phyloP scores from a whole-genome alignment of 2,113 vertebrate species.

The Chamaea fasciata region DNA sequence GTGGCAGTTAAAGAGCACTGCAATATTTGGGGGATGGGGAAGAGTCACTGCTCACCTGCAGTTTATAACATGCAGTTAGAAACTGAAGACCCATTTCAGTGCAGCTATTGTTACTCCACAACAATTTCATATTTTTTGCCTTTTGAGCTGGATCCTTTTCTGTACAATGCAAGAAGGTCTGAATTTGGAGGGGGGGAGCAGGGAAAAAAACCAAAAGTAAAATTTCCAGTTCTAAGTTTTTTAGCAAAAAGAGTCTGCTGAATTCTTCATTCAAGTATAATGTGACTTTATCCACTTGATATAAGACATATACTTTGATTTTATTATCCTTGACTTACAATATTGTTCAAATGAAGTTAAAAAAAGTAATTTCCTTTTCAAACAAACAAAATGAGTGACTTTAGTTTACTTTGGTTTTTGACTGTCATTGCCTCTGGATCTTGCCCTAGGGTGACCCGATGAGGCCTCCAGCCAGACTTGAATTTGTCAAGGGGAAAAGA shows the following conservation, averaged over 20 bases:
- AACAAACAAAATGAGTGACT: neutral
- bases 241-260: neutral
- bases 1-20: neutral
- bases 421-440: neutral
- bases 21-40: neutral
- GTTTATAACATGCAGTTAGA: neutral
- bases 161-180: neutral
- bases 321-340: neutral
- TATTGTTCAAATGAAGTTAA: neutral
- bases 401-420: neutral
- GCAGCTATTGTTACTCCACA: neutral
- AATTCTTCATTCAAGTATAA: neutral
- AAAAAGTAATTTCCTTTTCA: neutral
- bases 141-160: neutral
- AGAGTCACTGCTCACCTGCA: neutral
- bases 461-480: neutral
- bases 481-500: neutral
- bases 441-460: neutral
- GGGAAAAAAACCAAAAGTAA: neutral
- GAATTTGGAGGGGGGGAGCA: neutral
- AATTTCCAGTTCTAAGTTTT: neutral
- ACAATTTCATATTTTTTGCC: rapidly evolving
- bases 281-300: neutral
- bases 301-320: neutral
- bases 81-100: neutral